Evolutionary conservation across 2,888 invertebrate species (phyloP), one percentile per base, ranked within the genome.

Genomic region (Venustoraphidia nigricollis): DNA sequence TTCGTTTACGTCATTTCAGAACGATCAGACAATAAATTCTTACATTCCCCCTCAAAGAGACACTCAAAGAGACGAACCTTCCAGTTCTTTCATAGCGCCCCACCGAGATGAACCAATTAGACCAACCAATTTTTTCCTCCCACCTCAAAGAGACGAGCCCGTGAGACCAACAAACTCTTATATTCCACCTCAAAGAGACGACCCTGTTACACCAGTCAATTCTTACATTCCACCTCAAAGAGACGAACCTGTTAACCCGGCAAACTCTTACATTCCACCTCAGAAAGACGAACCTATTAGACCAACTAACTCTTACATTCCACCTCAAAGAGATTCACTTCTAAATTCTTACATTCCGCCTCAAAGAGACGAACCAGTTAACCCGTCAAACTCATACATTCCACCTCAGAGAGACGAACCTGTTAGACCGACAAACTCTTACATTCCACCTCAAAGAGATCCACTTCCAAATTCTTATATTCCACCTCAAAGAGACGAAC

Each of bases 221-320:
- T 13, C n/a, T n/a, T 41, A 47, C 42, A 11, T 47, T 11, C 47
- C 47, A 36, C 41, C 42, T 2, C n/a, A 36, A 13, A 27, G 14
- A 11, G 39, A 39, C 14, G 9, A 14, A 13, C 42, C 47, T 2
- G 11, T 40, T 39, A 34, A n/a, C 1, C 47, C 47, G 8, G 3
- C n/a, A 8, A 41, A 47, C 11, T 13, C 36, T n/a, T 41, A 47
- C 37, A 11, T 47, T 11, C 47, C 47, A 36, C 41, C 42, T 9
- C n/a, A 36, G 10, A 27, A 11, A 10, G 36, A 35, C 17, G 13
- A 14, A 17, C 41, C 11, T 8, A 9, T 34, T 9, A 27, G 27
- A 27, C 27, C 27, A 6, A 27, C 27, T 5, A 27, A 27, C 27
- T 27, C 27, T 27, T 27, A 27, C 27, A 27, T 27, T 6, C 27